Conservation (phyloP, 92 coral and sea anemone genomes). For the Nematostella vectensis region DNA sequence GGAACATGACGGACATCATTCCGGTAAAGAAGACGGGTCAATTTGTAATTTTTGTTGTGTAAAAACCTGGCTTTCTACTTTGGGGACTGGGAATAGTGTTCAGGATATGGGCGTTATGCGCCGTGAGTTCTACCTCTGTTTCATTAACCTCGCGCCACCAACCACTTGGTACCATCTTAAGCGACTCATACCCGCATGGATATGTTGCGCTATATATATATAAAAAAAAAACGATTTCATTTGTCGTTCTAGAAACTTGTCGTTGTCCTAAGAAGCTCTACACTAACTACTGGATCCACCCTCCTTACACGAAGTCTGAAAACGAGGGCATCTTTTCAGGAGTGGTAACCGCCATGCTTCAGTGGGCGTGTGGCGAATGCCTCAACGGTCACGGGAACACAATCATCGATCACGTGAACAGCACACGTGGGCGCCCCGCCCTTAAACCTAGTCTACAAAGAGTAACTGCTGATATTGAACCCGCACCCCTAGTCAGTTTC, state of each 20-base stretch:
- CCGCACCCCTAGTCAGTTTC: constrained; percentile 42
- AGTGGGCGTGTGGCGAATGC: constrained; percentile 63
- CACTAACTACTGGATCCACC: constrained; percentile 49
- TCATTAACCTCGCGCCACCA: too few relatives aligned
- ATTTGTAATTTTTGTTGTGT: too few relatives aligned
- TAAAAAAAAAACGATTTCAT: too few relatives aligned
- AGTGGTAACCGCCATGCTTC: constrained; percentile 21
- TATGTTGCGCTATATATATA: too few relatives aligned
- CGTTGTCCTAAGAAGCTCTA: constrained; percentile 54
- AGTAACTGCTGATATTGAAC: constrained; percentile 45
- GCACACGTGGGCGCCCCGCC: constrained; percentile 32
- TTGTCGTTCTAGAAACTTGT: constrained; percentile 60
- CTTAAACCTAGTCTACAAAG: constrained; percentile 18
- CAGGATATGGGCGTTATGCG: too few relatives aligned
- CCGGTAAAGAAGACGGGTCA: too few relatives aligned
- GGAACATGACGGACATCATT: too few relatives aligned
- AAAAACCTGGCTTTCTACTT: too few relatives aligned
- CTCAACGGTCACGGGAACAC: constrained; percentile 52
- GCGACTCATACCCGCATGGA: too few relatives aligned
- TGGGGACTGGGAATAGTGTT: too few relatives aligned
- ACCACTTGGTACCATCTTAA: too few relatives aligned
- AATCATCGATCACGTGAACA: constrained; percentile 19
- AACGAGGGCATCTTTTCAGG: constrained; percentile 24
- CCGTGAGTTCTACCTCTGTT: too few relatives aligned
- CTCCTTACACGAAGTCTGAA: constrained; percentile 36